phyloP scores from a whole-genome alignment of 2,888 invertebrate genomes.

The Stenodema calcarata region DNA sequence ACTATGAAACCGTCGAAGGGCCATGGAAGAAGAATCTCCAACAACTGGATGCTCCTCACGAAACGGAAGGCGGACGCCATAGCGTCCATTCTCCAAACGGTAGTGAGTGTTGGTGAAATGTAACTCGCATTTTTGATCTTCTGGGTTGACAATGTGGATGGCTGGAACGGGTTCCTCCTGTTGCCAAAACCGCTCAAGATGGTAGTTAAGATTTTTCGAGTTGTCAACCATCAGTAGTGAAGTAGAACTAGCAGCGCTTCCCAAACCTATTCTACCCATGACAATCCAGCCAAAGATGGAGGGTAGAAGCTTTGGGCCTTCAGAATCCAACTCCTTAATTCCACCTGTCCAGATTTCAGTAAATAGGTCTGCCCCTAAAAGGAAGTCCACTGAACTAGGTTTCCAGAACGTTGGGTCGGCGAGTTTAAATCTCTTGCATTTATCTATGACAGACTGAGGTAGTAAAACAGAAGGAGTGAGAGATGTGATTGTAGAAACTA shows the following conservation, averaged over 20 bases:
- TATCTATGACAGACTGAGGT: background rate
- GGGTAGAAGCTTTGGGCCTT: background rate
- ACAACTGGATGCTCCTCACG: background rate
- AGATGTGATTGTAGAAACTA: constrained; percentile 34
- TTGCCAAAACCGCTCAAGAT: background rate
- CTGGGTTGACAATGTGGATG: background rate
- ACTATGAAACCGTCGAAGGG: constrained; percentile 24
- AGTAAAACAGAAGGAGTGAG: constrained; percentile 7
- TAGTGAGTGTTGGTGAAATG: constrained; percentile 36
- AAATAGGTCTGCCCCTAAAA: constrained; percentile 46
- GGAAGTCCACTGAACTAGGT: constrained; percentile 36
- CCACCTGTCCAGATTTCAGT: constrained; percentile 19
- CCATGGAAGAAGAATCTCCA: constrained; percentile 10
- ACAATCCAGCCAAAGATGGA: constrained; percentile 15
- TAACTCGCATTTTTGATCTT: constrained; percentile 35
- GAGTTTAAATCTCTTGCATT: background rate
- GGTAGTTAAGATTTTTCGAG: background rate
- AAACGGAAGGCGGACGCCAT: constrained; percentile 46
- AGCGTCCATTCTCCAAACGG: constrained; percentile 4
- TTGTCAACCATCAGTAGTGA: background rate
- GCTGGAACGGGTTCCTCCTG: background rate
- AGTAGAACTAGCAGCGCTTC: background rate
- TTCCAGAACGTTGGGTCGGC: constrained; percentile 48
- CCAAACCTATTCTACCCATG: background rate
- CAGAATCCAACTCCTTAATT: background rate